Evolutionary conservation across 2,797 vertebrate genomes (phyloP), one percentile per base, ranked within the genome.

Genomic region (Myotis vivesi): DNA sequence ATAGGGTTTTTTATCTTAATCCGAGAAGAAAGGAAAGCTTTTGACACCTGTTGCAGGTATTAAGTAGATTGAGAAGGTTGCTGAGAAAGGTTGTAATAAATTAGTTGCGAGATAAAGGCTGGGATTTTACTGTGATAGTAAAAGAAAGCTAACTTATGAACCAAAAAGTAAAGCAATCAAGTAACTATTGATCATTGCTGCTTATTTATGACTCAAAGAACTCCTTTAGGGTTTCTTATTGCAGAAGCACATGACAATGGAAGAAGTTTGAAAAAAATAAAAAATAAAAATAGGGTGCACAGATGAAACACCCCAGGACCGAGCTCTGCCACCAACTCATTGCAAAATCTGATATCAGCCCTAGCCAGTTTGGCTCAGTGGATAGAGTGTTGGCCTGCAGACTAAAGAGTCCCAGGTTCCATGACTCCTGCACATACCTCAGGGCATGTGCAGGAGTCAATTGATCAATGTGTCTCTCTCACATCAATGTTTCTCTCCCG

Each of bases 231-330:
- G 5, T 91, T 69, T 72, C 79, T 92, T 77, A 77, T 68, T 57
- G 5, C 62, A 84, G 71, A 77, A 80, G 38, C 38, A 49, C 16
- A 20, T 76, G 92, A 57, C 30, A 92, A 8, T 36, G 33, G 36
- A 68, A 92, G 82, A 87, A 62, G 55, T 69, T 89, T 55, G 69
- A 80, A 94, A 19, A 85, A 75, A 90, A 76, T 38, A 5, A 38
- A 44, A 44, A 41, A 77, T 16, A 87, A 77, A 68, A 66, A 49
- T 23, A n/a, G 8, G n/a, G 12, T 22, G 2, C n/a, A 36, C 53
- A 85, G 11, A 57, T 79, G 55, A 28, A 36, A 23, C 5, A 53
- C 73, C 19, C 41, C 55, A 44, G 64, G n/a, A 59, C 22, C 12
- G 6, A 81, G 53, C 22, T 91, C 38, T 25, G 9, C 64, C 53